A percentile compares a stretch with the other conserved stretches of the same genome.
These are phyloP conservation scores for Holocentrus rufus DNA, from an alignment of 2,797 vertebrate species.

Conservation along the genomic window DNA sequence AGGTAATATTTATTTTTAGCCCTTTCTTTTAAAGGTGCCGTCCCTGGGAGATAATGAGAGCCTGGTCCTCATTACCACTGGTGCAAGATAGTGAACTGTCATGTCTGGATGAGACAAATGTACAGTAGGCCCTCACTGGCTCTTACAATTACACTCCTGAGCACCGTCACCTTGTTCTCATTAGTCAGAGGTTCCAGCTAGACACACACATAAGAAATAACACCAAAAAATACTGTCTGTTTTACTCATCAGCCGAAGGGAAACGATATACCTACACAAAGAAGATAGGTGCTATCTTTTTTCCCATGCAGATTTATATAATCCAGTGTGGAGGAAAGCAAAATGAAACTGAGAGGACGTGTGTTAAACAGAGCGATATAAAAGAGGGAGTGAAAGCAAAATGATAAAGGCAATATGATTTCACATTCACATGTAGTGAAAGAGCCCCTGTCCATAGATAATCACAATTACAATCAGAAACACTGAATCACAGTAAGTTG, in stretches of 20 bases:
- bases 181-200: constrained; percentile 72
- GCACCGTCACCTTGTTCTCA: constrained; percentile 78
- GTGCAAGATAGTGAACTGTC: constrained; percentile 77
- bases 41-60: constrained; percentile 75
- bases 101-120: constrained; percentile 75
- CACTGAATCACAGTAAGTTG: no score
- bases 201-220: constrained; percentile 42
- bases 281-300: background rate
- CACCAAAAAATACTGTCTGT: constrained; percentile 22
- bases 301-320: constrained; percentile 2
- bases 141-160: constrained; percentile 82
- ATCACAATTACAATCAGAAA: no score
- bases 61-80: constrained; percentile 75
- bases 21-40: constrained; percentile 61
- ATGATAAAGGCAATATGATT: background rate
- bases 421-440: background rate
- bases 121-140: constrained; percentile 72
- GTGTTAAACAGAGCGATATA: background rate
- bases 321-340: background rate
- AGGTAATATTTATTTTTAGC: constrained; percentile 77
- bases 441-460: no score
- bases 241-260: background rate
- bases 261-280: constrained; percentile 3
- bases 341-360: background rate
- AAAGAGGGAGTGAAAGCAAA: background rate